Evolutionary conservation across 2,113 vertebrate species (phyloP), one percentile per base, ranked within the genome.

Genomic region (Phaetusa simplex): DNA sequence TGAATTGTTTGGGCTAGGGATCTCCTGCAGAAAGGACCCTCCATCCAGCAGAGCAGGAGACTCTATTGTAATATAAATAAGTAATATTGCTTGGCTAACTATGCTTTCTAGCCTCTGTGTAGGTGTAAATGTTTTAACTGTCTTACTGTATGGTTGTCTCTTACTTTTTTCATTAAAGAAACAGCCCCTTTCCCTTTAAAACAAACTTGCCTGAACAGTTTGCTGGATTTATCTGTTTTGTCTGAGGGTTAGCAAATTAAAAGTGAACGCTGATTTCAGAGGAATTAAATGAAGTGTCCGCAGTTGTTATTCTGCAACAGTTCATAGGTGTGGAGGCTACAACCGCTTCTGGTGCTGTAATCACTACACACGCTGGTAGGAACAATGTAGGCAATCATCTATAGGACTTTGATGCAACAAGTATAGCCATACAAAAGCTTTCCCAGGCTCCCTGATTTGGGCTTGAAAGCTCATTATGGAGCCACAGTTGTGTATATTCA

Each of bases 361-460:
- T n/a, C n/a, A n/a, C n/a, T n/a, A n/a, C n/a, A n/a, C n/a, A n/a
- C n/a, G 32, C 36, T 85, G 56, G 21, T 40, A 85, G 85, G 49
- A 69, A 56, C 47, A 87, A 19, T 1, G 18, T 20, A 61, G 24
- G 56, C 77, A 87, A 45, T 6, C 19, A 86, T 40, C 65, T 65
- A 43, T 10, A 69, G 70, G 40, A 43, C 70, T 95, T 82, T 16
- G 26, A 82, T 66, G 81, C 66, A 82, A 59, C 30, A 89, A 59
- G 20, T 79, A 71, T 8, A 80, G 70, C 45, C 70, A 30, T 45
- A 62, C 24, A 55, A 86, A 93, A 82, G 61, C 49, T 61, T 95
- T 96, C 94, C 49, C 94, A 97, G 83, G 62, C 58, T 94, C 58
- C 53, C 49, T 56, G 61, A 72, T 85, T 78, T 86, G 84, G 77